Conservation (phyloP, 1,140 invertebrate genomes). For the Rhagoletis zephyria region DNA sequence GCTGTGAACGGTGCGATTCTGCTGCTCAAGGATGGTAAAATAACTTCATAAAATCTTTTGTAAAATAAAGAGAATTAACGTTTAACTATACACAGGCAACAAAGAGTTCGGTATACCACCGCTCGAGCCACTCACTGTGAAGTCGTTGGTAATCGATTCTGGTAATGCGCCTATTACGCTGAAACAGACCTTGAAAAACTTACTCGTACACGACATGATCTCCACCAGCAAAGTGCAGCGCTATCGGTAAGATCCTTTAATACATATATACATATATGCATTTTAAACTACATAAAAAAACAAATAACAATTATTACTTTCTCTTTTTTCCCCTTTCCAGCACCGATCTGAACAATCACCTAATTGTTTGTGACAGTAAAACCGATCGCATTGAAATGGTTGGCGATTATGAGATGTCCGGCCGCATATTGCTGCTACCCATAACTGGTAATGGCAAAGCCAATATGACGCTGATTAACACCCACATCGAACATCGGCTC, state of each 20-base stretch:
- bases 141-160: constrained; percentile 70
- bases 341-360: constrained; percentile 74
- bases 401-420: constrained; percentile 80
- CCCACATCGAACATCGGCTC: constrained; percentile 77
- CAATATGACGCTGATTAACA: constrained; percentile 79
- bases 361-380: constrained; percentile 73
- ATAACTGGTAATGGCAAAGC: constrained; percentile 81
- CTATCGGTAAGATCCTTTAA: constrained; percentile 62
- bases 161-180: constrained; percentile 74
- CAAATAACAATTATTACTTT: not conserved
- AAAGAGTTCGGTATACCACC: constrained; percentile 70
- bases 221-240: constrained; percentile 70
- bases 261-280: too few species aligned
- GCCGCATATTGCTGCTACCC: constrained; percentile 80
- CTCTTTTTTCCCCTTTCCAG: constrained; percentile 61
- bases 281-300: not conserved
- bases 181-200: constrained; percentile 76
- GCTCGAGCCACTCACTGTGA: constrained; percentile 71
- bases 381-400: constrained; percentile 76
- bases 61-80: constrained; percentile 16
- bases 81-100: constrained; percentile 63
- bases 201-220: constrained; percentile 76
- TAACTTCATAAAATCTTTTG: not conserved
- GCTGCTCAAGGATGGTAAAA: constrained; percentile 66
- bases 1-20: constrained; percentile 69